Percentiles rank a stretch among this genome's conserved stretches.
phyloP scores from a whole-genome alignment of 1,140 invertebrate genomes.

The Solenopsis fugax region DNA sequence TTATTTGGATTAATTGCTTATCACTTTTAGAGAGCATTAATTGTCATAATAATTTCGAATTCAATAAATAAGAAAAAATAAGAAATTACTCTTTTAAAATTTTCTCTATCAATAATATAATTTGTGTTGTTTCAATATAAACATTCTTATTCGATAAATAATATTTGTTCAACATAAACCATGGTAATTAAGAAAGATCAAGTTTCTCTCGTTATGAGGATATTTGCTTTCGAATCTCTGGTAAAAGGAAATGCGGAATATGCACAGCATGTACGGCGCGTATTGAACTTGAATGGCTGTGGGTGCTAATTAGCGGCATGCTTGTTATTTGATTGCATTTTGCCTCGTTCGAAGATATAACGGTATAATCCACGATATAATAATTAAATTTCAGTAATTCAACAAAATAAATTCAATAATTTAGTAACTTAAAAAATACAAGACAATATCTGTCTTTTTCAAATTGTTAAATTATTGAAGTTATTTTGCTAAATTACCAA shows the following conservation, averaged over 20 bases:
- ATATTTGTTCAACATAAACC: slow-evolving; percentile 12
- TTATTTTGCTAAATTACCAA: neutral
- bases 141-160: slow-evolving; percentile 2
- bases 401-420: slow-evolving; percentile 17
- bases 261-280: neutral
- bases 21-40: neutral
- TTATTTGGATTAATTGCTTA: neutral
- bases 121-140: neutral
- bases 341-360: neutral
- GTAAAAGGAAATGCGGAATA: slow-evolving; percentile 53
- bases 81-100: neutral
- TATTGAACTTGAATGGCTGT: slow-evolving; percentile 31
- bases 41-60: neutral
- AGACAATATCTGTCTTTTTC: slow-evolving; percentile 5
- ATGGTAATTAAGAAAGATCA: slow-evolving; percentile 28
- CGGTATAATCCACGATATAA: neutral
- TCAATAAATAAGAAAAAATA: neutral
- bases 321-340: slow-evolving; percentile 38
- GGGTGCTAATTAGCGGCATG: slow-evolving; percentile 49
- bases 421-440: neutral
- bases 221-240: slow-evolving; percentile 40
- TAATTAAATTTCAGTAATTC: slow-evolving; percentile 27
- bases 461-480: neutral
- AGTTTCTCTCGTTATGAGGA: neutral
- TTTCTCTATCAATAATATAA: neutral